Evolutionary conservation across 2,797 vertebrate species (phyloP).

Genomic region (Chiloscyllium punctatum): DNA sequence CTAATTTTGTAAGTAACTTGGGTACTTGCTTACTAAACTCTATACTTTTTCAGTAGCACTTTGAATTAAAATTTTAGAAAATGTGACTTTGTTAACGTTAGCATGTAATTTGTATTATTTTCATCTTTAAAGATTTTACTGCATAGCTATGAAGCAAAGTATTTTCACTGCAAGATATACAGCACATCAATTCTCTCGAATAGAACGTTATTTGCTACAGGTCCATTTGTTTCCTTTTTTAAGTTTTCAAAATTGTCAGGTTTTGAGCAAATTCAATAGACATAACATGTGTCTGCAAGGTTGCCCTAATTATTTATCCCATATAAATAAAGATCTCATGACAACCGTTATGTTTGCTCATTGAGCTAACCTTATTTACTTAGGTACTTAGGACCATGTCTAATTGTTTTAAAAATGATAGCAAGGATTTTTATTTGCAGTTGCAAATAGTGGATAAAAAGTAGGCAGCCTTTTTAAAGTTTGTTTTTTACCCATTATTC

Average conservation of each 20-base stretch:
- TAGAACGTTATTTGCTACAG: not conserved
- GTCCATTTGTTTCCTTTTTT: not conserved
- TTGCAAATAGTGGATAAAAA: not conserved
- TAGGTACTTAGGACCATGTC: not conserved
- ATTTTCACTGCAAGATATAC: not conserved
- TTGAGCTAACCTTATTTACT: not conserved
- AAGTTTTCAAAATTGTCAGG: not conserved
- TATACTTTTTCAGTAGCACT: not conserved
- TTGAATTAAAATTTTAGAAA: not conserved
- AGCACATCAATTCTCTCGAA: not conserved
- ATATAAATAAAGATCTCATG: not conserved
- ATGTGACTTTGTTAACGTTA: not conserved
- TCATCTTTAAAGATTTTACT: not conserved
- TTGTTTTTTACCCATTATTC: too few species aligned
- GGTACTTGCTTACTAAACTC: not conserved
- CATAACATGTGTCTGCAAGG: not conserved
- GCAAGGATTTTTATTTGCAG: not conserved
- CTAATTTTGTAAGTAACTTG: not conserved
- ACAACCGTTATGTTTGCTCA: not conserved
- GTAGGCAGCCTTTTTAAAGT: not conserved
- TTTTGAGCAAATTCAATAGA: not conserved
- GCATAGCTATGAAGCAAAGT: not conserved
- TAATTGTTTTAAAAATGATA: not conserved
- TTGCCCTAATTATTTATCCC: not conserved
- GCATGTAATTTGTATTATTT: not conserved